Evolutionary conservation across 1,140 invertebrate genomes (phyloP).

Genomic region (Spodoptera frugiperda): DNA sequence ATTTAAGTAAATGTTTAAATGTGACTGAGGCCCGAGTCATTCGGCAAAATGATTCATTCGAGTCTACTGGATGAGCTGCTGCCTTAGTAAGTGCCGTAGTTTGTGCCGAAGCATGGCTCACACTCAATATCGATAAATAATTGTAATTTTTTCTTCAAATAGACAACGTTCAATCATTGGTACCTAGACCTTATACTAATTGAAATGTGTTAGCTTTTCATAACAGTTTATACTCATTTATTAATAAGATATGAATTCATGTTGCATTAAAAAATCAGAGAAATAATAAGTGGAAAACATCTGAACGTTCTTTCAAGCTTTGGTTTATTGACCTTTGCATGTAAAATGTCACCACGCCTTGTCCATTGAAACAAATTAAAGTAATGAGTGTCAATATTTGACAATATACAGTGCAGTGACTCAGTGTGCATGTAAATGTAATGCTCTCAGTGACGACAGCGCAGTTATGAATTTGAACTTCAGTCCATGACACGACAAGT

Average conservation of each 20-base stretch:
- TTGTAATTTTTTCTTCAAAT: too few relatives aligned
- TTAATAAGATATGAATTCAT: too few relatives aligned
- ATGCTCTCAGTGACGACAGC: background rate
- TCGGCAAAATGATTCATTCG: constrained; percentile 15
- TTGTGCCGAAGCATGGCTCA: too few relatives aligned
- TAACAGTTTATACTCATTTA: too few relatives aligned
- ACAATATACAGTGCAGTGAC: background rate
- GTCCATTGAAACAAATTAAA: constrained; percentile 8
- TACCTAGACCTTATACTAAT: too few relatives aligned
- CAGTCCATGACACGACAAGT: too few relatives aligned
- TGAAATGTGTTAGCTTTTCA: too few relatives aligned
- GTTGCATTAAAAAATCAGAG: too few relatives aligned
- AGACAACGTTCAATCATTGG: too few relatives aligned
- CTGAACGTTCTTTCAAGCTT: background rate
- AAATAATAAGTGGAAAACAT: background rate
- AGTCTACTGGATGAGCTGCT: too few relatives aligned
- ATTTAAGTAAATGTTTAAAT: background rate
- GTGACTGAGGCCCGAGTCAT: background rate
- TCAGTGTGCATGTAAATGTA: background rate
- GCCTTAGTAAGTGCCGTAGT: too few relatives aligned
- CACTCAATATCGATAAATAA: too few relatives aligned
- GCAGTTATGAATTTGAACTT: background rate
- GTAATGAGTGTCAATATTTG: background rate
- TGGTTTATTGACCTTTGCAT: background rate
- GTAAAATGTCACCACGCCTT: background rate